Base-by-base conservation (phyloP, 2,888 invertebrate species). In the Drosophila anceps region DNA sequence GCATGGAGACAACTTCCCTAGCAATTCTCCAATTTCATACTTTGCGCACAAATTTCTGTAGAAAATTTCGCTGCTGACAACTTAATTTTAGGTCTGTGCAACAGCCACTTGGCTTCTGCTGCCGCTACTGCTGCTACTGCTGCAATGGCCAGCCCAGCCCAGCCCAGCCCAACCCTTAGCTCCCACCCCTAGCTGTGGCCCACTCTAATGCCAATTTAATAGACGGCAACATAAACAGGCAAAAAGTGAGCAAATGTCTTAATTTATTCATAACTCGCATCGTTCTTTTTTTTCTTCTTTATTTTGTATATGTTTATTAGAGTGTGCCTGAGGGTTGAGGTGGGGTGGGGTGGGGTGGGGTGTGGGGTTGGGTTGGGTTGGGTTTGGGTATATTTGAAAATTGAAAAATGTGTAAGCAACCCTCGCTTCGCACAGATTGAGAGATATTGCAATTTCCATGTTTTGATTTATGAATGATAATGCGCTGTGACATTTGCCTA, bases 381-480 rank as follows among this genome's bases (percentile, higher is more conserved):
- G n/a, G n/a, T n/a, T n/a, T n/a, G n/a, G 48, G 41, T 9, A 8
- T 24, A 13, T 43, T 51, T 48, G 57, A 44, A 80, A 78, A 81
- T 81, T 81, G 80, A 81, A 76, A 69, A 58, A 70, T 39, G 79
- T 66, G 60, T 55, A 48, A 37, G 24, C 76, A 75, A 70, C 76
- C 76, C 75, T 70, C 13, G 31, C 10, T 12, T 1, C 20, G 12
- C 44, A 24, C 50, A 31, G 39, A 43, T 60, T 46, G 61, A 69
- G 64, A 61, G 61, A 64, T 64, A n/a, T 27, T 90, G 85, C 91
- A 91, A 91, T 92, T 92, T 91, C 68, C 85, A 83, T 90, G 84
- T 87, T 89, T 82, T 91, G 91, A 92, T 92, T 92, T 91, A 92
- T 92, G 92, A 91, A 91, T 86, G 88, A 90, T 91, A 92, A 92